Base-by-base conservation (phyloP, 2,113 vertebrate genomes). In the Solea solea region DNA sequence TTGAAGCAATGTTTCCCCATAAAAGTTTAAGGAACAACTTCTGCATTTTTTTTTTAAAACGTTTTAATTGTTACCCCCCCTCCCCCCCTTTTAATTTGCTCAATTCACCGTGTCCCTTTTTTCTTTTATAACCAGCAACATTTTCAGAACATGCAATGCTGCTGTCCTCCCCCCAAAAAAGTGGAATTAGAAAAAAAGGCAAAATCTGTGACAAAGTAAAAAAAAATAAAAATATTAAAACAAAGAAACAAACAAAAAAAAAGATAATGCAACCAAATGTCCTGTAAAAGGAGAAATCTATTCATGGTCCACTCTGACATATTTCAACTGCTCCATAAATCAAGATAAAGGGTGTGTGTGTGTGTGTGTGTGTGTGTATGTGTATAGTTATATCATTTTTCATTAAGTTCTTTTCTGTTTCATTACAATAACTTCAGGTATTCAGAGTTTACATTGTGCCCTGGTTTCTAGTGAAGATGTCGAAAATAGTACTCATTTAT, bases 401-500 rank as follows among this genome's bases (percentile, higher is more conserved):
- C 72, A 90, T 89, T 86, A 86, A 87, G 82, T 91, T 85, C 77
- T 89, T 83, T 88, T 84, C 86, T 91, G 89, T 81, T 92, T 92
- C 84, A 89, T 92, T 90, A 94, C 83, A 87, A 85, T 91, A 93
- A 92, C 90, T 88, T 89, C 79, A 88, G 88, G 21, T 21, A 21
- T 94, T 94, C 78, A 94, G 94, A 94, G 86, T 90, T 93, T 93
- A 94, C 94, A 95, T 95, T 96, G 96, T 96, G 95, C 96, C 95
- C 95, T 96, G 95, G 93, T 94, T 96, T 95, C 92, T 95, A 94
- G 92, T 94, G 93, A 93, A 94, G 93, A 95, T 93, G 96, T 96
- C 94, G 95, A 98, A 98, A 98, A 99, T 98, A 98, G 97, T 96
- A 96, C 83, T 96, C 93, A 97, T 98, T 97, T 97, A 95, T 98